These are phyloP conservation scores for Phylloscopus whistleri DNA, from an alignment of 2,113 vertebrate genomes.

Conservation along the genomic window DNA sequence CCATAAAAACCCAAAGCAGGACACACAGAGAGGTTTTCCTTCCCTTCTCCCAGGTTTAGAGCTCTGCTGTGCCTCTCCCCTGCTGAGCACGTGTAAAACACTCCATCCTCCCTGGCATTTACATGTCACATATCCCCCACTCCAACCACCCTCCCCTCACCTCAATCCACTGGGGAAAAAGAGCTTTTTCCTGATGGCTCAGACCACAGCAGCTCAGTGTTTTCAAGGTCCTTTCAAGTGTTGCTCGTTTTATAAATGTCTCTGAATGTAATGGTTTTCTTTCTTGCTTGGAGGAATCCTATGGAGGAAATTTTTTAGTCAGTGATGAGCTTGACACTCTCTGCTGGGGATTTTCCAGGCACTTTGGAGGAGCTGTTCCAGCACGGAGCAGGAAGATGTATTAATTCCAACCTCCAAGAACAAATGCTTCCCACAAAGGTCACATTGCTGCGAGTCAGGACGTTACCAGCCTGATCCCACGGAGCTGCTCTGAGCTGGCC, in stretches of 20 bases:
- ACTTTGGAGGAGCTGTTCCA: neutral
- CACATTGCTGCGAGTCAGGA: neutral
- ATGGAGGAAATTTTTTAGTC: neutral
- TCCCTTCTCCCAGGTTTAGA: neutral
- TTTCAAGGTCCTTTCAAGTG: neutral
- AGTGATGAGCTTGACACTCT: neutral
- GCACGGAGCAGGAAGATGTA: neutral
- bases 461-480: neutral
- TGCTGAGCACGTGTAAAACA: neutral
- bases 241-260: neutral
- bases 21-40: neutral
- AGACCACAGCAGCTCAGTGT: neutral
- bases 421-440: constrained; percentile 19
- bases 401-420: neutral
- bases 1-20: no score
- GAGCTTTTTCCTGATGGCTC: neutral
- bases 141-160: neutral
- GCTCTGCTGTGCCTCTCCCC: neutral
- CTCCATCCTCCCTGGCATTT: neutral
- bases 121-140: accelerated
- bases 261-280: neutral
- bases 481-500: neutral
- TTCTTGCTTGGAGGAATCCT: neutral
- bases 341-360: neutral
- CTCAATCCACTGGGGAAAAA: neutral